Evolutionary conservation across 2,797 vertebrate genomes (phyloP).

Genomic region (Cuniculus paca): DNA sequence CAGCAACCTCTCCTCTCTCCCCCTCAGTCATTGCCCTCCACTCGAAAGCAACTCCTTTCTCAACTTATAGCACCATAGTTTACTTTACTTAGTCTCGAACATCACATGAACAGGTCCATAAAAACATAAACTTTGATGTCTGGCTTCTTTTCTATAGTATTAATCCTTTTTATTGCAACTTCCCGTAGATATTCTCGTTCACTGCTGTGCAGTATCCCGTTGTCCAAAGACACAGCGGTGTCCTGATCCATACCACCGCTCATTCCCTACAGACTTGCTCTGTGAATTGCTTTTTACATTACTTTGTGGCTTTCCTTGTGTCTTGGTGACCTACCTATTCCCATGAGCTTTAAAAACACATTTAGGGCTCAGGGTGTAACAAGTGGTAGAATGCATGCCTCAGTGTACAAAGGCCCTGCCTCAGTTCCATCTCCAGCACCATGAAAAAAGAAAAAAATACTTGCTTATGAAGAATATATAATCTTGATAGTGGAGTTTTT

Average conservation of each 20-base stretch:
- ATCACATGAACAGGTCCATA: not conserved
- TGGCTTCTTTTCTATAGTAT: not conserved
- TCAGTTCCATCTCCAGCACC: not conserved
- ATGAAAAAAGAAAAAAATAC: not conserved
- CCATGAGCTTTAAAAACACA: not conserved
- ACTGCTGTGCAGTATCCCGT: not conserved
- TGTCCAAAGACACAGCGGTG: not conserved
- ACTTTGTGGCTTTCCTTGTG: not conserved
- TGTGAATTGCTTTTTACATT: not conserved
- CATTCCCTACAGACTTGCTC: not conserved
- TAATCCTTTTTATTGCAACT: not conserved
- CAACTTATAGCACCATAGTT: not conserved
- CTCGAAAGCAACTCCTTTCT: not conserved
- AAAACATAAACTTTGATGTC: not conserved
- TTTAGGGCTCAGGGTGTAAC: not conserved
- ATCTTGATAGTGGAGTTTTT: not conserved
- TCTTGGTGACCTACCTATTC: not conserved
- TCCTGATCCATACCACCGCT: not conserved
- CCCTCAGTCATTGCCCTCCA: not conserved
- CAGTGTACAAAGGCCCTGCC: not conserved
- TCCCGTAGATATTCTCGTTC: not conserved
- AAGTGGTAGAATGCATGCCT: not conserved
- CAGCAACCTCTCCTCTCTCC: not conserved
- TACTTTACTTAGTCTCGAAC: not conserved
- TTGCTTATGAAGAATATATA: not conserved